A percentile compares a stretch with the other conserved stretches of the same genome.
Conservation (phyloP, 2,888 invertebrate genomes). For the Copidosoma aretas region DNA sequence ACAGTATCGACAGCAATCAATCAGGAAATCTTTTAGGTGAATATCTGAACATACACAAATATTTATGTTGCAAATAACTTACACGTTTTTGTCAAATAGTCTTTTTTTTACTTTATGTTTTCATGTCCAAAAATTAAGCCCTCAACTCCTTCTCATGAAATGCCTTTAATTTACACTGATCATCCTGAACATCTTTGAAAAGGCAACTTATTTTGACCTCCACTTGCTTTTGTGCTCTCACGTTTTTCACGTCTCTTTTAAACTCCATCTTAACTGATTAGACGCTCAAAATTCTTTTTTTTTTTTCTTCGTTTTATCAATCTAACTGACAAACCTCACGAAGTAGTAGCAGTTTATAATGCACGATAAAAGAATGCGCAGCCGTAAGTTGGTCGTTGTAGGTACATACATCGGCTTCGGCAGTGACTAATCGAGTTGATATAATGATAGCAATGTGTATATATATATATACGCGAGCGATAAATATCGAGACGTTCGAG, state of each 20-base stretch:
- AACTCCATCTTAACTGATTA: slow-evolving; percentile 30
- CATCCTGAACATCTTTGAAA: not conserved
- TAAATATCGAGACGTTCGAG: slow-evolving; percentile 23
- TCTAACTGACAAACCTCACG: slow-evolving; percentile 16
- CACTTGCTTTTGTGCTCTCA: not conserved
- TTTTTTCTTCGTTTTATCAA: slow-evolving; percentile 10
- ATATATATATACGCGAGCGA: slow-evolving; percentile 19
- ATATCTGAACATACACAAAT: slow-evolving; percentile 34
- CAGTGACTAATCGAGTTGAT: slow-evolving; percentile 41
- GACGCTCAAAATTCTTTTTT: not conserved
- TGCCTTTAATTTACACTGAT: not conserved
- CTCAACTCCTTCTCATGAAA: not conserved
- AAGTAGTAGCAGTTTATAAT: slow-evolving; percentile 10
- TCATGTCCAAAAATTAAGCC: not conserved
- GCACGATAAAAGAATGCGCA: slow-evolving; percentile 29
- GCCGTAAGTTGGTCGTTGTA: slow-evolving; percentile 18
- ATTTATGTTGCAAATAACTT: slow-evolving; percentile 1
- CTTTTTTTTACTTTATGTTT: not conserved
- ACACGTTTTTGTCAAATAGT: not conserved
- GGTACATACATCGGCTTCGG: slow-evolving; percentile 15
- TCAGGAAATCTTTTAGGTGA: slow-evolving; percentile 46
- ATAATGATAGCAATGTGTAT: slow-evolving; percentile 39
- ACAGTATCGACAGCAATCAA: slow-evolving; percentile 43
- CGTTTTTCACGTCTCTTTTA: not conserved
- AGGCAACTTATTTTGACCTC: not conserved